phyloP scores from a whole-genome alignment of 2,113 vertebrate species.

The Hylia prasina region DNA sequence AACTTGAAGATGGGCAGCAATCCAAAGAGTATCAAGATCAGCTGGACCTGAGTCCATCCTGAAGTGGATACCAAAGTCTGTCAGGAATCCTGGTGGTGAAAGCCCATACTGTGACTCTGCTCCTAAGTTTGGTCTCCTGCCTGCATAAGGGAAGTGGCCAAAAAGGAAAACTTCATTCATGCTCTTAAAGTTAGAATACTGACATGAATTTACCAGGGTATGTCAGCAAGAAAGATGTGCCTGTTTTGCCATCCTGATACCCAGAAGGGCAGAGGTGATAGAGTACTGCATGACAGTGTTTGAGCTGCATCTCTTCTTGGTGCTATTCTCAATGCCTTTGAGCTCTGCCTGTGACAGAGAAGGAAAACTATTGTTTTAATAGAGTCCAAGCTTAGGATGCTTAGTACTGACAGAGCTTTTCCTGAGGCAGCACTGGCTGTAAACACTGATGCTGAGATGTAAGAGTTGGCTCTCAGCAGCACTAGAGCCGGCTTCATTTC shows the following conservation, averaged over 20 bases:
- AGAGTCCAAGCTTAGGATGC: not conserved
- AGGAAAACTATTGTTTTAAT: not conserved
- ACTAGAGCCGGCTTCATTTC: not conserved
- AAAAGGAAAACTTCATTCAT: not conserved
- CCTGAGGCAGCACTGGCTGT: not conserved
- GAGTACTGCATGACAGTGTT: not conserved
- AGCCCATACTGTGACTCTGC: not conserved
- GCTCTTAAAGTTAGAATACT: not conserved
- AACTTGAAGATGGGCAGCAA: not conserved
- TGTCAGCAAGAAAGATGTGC: not conserved
- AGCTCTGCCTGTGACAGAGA: not conserved
- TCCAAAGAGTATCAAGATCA: not conserved
- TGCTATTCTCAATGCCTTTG: not conserved
- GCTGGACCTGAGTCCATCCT: not conserved
- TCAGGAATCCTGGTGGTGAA: not conserved
- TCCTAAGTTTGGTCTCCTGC: not conserved
- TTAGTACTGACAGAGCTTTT: not conserved
- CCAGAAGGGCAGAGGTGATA: not conserved
- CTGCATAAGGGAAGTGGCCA: not conserved
- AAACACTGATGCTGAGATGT: not conserved
- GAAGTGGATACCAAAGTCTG: not conserved
- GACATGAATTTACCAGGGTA: not conserved
- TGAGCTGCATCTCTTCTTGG: not conserved
- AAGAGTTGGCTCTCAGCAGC: not conserved
- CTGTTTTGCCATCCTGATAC: not conserved